Evolutionary conservation across 2,888 invertebrate genomes (phyloP), one percentile per base, ranked within the genome.

Genomic region (Achlya flavicornis): DNA sequence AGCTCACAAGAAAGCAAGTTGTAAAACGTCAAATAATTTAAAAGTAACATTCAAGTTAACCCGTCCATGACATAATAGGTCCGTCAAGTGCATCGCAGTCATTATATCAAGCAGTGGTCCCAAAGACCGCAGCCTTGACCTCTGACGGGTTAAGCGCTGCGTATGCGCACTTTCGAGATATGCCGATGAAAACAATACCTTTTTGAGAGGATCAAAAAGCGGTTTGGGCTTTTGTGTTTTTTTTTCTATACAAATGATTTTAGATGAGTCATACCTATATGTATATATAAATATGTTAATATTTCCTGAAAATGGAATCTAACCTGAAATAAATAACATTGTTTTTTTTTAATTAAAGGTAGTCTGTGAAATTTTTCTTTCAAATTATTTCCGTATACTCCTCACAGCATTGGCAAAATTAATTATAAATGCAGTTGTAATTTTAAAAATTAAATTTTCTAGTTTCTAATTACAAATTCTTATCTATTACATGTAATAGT

Each of bases 41-140:
- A 62, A 53, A 53, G 19, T 19, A 53, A 19, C 53, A 61, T 57
- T 12, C 61, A 43, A 65, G 62, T 63, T 64, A 71, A 72, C 64
- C 68, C 68, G 73, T 67, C 71, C 72, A 74, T 84, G 81, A 80
- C 79, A 82, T 83, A 83, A 85, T 76, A 77, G 73, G 68, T 71
- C 75, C 75, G 76, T 73, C 73, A 73, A 78, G 79, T 80, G 79
- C 76, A 77, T 64, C 68, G 61, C 66, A 71, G 79, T 76, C 77
- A 79, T 81, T 82, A 81, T 68, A 69, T 61, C 69, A 71, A 67
- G 61, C 74, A 70, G 70, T 73, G 80, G 76, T 77, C 78, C 71
- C 75, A 66, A 63, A 76, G 76, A 75, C 78, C 73, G 61, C 64
- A 81, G 77, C 86, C 88, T 87, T 87, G 88, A 88, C 86, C 87